Percentiles rank a stretch among this genome's conserved stretches.
Evolutionary conservation across 2,113 vertebrate genomes (phyloP).

Genomic region (Apus apus): DNA sequence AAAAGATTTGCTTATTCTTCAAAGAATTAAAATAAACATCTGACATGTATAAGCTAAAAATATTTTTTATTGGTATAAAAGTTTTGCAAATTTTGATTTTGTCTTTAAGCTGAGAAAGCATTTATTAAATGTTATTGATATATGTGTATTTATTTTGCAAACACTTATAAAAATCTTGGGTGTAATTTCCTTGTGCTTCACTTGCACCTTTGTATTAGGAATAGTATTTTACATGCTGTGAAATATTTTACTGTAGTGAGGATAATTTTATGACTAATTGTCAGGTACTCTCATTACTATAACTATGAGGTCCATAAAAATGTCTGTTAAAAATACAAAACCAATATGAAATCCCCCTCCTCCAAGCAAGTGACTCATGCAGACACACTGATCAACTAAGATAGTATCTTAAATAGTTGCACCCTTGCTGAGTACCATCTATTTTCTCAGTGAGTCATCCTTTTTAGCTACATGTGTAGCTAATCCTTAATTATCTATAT

Average conservation of each 20-base stretch:
- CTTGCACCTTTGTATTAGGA: constrained; percentile 33
- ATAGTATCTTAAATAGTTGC: constrained; percentile 37
- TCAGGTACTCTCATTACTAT: constrained; percentile 63
- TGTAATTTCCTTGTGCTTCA: constrained; percentile 38
- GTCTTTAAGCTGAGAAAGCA: constrained; percentile 19
- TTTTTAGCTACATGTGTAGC: constrained; percentile 14
- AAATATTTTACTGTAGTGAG: constrained; percentile 58
- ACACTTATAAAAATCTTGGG: neutral
- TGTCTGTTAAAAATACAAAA: constrained; percentile 61
- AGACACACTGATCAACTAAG: constrained; percentile 42
- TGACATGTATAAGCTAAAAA: neutral
- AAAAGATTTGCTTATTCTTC: neutral
- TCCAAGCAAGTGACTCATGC: constrained; percentile 49
- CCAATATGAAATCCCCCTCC: constrained; percentile 31
- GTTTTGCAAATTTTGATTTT: neutral
- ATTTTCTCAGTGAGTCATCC: constrained; percentile 45
- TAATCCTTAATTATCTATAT: constrained; percentile 66
- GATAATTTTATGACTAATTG: constrained; percentile 66
- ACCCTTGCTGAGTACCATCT: constrained; percentile 19
- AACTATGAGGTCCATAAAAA: constrained; percentile 51
- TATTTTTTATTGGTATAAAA: neutral
- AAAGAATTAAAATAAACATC: neutral
- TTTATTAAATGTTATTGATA: constrained; percentile 13
- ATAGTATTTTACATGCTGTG: constrained; percentile 39
- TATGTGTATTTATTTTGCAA: constrained; percentile 40